Evolutionary conservation across 2,888 invertebrate species (phyloP), one percentile per base, ranked within the genome.

Genomic region (Eilema griseolum): DNA sequence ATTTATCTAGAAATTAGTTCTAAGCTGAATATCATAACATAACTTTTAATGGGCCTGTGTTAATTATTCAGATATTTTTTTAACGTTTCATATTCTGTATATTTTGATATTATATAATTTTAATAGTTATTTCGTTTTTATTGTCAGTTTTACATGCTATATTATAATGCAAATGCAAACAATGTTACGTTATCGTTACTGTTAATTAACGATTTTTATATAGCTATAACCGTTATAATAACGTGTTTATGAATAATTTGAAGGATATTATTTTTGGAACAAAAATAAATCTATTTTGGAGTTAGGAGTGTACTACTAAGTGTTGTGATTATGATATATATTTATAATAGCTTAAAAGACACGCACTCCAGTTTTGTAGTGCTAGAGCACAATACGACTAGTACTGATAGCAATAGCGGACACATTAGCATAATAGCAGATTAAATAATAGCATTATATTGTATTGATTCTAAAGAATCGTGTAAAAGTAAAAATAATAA

Each of bases 321-420:
- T 81, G 83, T 83, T 84, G 79, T 85, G 85, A 80, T 83, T 79
- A 80, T 76, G 68, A 67, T 67, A 73, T 81, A 5, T 37, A 82
- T 72, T 63, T 61, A 69, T 67, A 60, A 57, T 78, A 82, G 76
- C 63, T 24, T 70, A 68, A 78, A 79, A 73, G 31, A 78, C 60
- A 70, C 72, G 82, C 82, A 80, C 78, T 77, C 80, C 67, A 76
- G 71, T 73, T 77, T 70, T 67, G 78, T 81, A 81, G 74, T 77
- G 79, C 77, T 76, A 69, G 71, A 77, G 75, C 72, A 77, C 70
- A 75, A 37, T 37, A 61, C 61, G 60, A 74, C 66, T 74, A 75
- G 69, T 60, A 61, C 0, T 14, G 24, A 57, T 57, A 64, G 28
- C 24, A 73, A 59, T 78, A 61, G 71, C 62, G 74, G 72, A 73